Percentiles rank a stretch among this genome's conserved stretches.
Conservation (phyloP, 2,888 invertebrate species). For the Gibbula magus region DNA sequence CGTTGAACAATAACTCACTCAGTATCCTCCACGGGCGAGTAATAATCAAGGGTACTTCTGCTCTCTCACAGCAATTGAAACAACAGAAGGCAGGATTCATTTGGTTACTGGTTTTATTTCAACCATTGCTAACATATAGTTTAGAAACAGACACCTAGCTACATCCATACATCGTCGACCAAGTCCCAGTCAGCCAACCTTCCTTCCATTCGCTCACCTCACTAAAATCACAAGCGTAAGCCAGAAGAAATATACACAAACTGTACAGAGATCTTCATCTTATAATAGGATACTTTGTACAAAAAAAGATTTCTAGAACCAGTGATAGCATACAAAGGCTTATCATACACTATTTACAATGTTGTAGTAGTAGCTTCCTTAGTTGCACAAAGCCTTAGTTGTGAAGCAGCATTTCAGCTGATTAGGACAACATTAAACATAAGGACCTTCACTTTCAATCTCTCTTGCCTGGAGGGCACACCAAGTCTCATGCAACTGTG, state of each 20-base stretch:
- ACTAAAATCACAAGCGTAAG: slow-evolving; percentile 24
- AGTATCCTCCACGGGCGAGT: too few relatives aligned
- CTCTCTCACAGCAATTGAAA: not conserved
- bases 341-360: slow-evolving; percentile 14
- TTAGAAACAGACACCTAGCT: slow-evolving; percentile 25
- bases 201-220: slow-evolving; percentile 18
- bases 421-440: too few relatives aligned
- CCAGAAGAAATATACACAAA: slow-evolving; percentile 22
- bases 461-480: too few relatives aligned
- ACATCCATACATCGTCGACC: slow-evolving; percentile 20
- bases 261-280: slow-evolving; percentile 23
- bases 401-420: not conserved
- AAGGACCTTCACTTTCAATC: too few relatives aligned
- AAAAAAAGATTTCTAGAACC: slow-evolving; percentile 4
- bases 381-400: not conserved
- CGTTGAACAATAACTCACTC: too few relatives aligned
- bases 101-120: slow-evolving; percentile 24
- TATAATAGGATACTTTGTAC: not conserved
- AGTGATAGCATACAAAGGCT: slow-evolving; percentile 12
- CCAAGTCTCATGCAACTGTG: too few relatives aligned
- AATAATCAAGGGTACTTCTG: too few relatives aligned
- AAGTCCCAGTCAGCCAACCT: not conserved
- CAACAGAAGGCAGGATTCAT: not conserved
- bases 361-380: not conserved
- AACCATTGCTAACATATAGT: slow-evolving; percentile 25